Conservation (phyloP, 2,113 vertebrate species). For the Lampris megalopsis region DNA sequence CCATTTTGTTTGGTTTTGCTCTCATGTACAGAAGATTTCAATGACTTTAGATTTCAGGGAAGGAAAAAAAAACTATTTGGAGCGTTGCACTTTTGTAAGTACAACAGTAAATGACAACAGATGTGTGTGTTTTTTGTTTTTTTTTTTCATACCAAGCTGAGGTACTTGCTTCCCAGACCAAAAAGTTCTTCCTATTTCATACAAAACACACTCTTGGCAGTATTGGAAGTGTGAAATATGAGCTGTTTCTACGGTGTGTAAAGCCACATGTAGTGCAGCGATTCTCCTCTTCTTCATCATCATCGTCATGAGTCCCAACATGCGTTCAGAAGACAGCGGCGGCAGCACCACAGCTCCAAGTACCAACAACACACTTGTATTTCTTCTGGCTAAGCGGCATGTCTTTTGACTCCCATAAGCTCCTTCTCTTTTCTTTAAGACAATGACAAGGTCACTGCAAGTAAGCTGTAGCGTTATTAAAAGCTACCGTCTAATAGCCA, state of each 20-base stretch:
- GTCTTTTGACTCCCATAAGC: constrained; percentile 50
- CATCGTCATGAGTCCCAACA: constrained; percentile 46
- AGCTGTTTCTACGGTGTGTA: constrained; percentile 53
- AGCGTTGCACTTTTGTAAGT: constrained; percentile 26
- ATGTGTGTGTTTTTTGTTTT: not conserved
- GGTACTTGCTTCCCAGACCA: constrained; percentile 45
- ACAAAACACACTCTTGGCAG: constrained; percentile 79
- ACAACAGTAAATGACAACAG: too few species aligned
- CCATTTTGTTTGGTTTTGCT: constrained; percentile 72
- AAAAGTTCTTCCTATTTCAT: constrained; percentile 33
- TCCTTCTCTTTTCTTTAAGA: constrained; percentile 58
- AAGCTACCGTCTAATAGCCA: constrained; percentile 70
- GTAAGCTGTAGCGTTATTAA: constrained; percentile 72
- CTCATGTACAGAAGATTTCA: constrained; percentile 72
- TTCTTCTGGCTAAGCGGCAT: constrained; percentile 63
- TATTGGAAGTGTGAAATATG: constrained; percentile 77
- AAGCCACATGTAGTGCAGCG: constrained; percentile 36
- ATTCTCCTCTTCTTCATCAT: constrained; percentile 49
- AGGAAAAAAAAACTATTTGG: constrained; percentile 25
- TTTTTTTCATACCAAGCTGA: constrained; percentile 34
- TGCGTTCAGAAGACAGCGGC: constrained; percentile 67
- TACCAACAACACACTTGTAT: constrained; percentile 59
- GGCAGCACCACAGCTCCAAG: constrained; percentile 73
- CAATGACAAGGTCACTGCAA: constrained; percentile 57
- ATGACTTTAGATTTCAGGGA: constrained; percentile 59